These are phyloP conservation scores for Esox lucius DNA, from an alignment of 2,797 vertebrate genomes.

Conservation along the genomic window DNA sequence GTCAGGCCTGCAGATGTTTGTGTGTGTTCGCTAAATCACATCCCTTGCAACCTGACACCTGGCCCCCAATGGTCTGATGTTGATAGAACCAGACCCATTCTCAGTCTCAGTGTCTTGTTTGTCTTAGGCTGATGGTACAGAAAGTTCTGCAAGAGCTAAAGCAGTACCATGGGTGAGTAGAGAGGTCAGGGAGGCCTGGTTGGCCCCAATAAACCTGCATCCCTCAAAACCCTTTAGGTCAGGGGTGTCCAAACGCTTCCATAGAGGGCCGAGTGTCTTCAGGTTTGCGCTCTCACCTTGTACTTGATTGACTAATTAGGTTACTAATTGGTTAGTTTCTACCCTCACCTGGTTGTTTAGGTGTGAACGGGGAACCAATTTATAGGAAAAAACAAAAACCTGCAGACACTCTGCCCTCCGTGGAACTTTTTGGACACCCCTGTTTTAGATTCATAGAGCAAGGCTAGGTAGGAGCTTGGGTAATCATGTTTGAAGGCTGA, in stretches of 20 bases:
- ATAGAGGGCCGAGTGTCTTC: too few species aligned
- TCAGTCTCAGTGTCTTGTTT: constrained; percentile 73
- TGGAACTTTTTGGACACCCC: too few species aligned
- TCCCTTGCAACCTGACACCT: constrained; percentile 38
- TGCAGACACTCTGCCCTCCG: too few species aligned
- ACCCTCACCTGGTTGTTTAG: too few species aligned
- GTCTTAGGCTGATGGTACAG: constrained; percentile 91
- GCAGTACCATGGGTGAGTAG: constrained; percentile 92
- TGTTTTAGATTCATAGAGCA: constrained; percentile 38
- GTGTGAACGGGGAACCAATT: too few species aligned
- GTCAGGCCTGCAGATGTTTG: constrained; percentile 11
- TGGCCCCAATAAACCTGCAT: constrained; percentile 26
- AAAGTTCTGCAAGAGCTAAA: constrained; percentile 93
- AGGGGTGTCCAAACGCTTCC: too few species aligned
- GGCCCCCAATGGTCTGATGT: constrained; percentile 35
- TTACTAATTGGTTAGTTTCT: too few species aligned
- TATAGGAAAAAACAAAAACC: too few species aligned
- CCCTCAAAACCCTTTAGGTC: constrained; percentile 21
- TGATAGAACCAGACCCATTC: constrained; percentile 5
- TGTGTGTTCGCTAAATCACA: constrained; percentile 34
- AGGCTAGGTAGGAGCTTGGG: constrained; percentile 15
- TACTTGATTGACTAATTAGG: too few species aligned
- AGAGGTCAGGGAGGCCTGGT: constrained; percentile 64
- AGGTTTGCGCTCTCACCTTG: too few species aligned
- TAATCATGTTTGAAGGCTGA: not conserved